phyloP scores from a whole-genome alignment of 1,140 invertebrate genomes.

The Cheumatopsyche charites region DNA sequence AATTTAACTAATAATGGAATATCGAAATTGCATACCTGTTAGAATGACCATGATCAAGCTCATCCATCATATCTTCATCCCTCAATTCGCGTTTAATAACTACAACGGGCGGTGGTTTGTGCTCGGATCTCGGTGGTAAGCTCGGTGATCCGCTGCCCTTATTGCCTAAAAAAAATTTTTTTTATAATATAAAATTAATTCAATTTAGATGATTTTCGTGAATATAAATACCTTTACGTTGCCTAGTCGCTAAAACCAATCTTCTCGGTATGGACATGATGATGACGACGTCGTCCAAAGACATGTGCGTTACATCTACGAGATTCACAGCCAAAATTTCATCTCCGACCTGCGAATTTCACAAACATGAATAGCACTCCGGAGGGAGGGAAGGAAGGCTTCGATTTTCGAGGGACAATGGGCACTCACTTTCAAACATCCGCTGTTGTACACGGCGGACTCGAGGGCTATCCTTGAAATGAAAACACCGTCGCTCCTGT shows the following conservation, averaged over 20 bases:
- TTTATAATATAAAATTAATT: not conserved
- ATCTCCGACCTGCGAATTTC: conserved; percentile 81
- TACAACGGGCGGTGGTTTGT: conserved; percentile 89
- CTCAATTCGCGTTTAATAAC: conserved; percentile 90
- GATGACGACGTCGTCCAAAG: conserved; percentile 97
- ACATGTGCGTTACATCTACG: conserved; percentile 97
- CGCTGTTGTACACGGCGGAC: conserved; percentile 95
- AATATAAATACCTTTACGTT: conserved; percentile 64
- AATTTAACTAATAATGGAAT: conserved; percentile 33
- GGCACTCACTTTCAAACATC: conserved; percentile 74
- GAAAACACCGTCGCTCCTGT: conserved; percentile 94
- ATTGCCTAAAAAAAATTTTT: conserved; percentile 57
- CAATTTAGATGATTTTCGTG: not conserved
- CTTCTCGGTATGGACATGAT: conserved; percentile 98
- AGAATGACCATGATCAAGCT: conserved; percentile 59
- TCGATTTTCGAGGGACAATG: not conserved
- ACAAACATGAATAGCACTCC: conserved; percentile 19
- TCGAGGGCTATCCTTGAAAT: conserved; percentile 97
- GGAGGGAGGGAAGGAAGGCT: not conserved
- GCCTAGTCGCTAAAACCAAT: conserved; percentile 89
- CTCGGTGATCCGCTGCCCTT: conserved; percentile 71
- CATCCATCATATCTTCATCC: conserved; percentile 77
- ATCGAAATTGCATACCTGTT: conserved; percentile 58
- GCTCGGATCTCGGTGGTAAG: conserved; percentile 72
- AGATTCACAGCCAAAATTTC: conserved; percentile 98